These are phyloP conservation scores for Porphyrio hochstetteri DNA, from an alignment of 2,113 vertebrate species.

Conservation along the genomic window DNA sequence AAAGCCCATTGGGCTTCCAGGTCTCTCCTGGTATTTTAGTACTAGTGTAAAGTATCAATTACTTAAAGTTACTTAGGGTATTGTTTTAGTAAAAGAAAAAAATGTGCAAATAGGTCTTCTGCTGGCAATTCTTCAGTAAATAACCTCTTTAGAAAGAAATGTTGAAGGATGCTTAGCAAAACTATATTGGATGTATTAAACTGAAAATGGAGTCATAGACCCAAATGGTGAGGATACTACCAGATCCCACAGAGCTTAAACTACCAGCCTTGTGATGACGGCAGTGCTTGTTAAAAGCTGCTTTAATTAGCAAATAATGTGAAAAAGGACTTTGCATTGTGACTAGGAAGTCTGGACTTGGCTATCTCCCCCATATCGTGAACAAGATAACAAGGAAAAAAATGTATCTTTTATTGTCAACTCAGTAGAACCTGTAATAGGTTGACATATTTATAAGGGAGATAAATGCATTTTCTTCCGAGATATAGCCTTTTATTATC, in stretches of 20 bases:
- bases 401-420: neutral
- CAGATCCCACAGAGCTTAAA: neutral
- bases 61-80: neutral
- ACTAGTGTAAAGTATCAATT: neutral
- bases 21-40: neutral
- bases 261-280: neutral
- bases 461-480: neutral
- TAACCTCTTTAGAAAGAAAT: neutral
- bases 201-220: neutral
- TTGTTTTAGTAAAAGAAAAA: neutral
- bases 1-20: constrained; percentile 12
- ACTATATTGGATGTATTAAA: neutral
- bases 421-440: neutral
- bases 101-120: neutral
- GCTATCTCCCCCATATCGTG: neutral
- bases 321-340: neutral
- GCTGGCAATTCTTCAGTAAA: neutral
- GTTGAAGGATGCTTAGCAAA: neutral
- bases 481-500: neutral
- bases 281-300: neutral
- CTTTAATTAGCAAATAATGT: neutral
- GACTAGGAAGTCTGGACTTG: neutral
- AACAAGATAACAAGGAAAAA: neutral
- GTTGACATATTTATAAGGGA: neutral
- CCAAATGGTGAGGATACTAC: neutral